Evolutionary conservation across 1,140 invertebrate species (phyloP).

Genomic region (Harlomillsia oculata): DNA sequence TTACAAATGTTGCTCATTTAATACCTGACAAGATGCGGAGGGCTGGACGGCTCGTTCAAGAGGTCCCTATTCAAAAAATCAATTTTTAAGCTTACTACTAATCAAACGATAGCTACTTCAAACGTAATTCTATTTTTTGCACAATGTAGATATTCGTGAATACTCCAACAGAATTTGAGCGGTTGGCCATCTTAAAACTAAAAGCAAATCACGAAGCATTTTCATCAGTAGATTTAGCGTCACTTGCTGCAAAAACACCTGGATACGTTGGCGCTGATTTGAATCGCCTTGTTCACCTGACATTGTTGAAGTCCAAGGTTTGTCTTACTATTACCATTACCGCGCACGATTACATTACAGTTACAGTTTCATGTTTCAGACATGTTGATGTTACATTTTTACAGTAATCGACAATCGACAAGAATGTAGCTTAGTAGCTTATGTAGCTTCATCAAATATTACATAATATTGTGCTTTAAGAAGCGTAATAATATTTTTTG

Average conservation of each 20-base stretch:
- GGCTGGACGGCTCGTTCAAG: constrained; percentile 9
- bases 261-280: constrained; percentile 48
- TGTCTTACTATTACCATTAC: no score
- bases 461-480: no score
- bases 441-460: no score
- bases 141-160: constrained; percentile 36
- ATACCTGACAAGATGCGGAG: constrained; percentile 5
- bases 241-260: constrained; percentile 41
- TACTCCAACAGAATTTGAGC: constrained; percentile 29
- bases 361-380: no score
- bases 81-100: background rate
- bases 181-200: constrained; percentile 32
- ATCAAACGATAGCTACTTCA: background rate
- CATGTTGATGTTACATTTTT: no score
- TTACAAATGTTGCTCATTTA: constrained; percentile 9
- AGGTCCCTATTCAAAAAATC: background rate
- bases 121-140: background rate
- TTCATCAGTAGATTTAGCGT: constrained; percentile 26
- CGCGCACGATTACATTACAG: no score
- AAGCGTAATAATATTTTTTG: no score
- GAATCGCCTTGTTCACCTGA: constrained; percentile 40
- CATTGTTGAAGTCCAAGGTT: constrained; percentile 32
- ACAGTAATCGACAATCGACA: no score
- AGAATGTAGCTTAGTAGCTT: no score
- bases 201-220: constrained; percentile 19